Conservation (phyloP, 2,113 vertebrate species). For the Mobula hypostoma region DNA sequence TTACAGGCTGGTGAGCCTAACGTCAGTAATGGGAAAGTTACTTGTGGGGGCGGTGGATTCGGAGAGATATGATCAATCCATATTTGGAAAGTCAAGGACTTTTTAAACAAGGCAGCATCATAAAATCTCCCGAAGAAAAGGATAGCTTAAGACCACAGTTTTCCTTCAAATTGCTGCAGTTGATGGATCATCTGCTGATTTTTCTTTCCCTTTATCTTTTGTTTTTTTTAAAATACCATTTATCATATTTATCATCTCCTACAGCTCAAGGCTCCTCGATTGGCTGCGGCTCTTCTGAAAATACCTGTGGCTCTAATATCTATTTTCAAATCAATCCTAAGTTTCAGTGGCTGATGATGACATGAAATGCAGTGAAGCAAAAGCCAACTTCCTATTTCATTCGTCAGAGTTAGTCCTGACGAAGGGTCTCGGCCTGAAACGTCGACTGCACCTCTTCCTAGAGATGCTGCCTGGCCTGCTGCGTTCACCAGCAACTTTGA, state of each 20-base stretch:
- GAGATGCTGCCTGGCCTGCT: no score
- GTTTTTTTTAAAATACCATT: not conserved
- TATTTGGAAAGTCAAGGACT: no score
- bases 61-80: no score
- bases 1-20: no score
- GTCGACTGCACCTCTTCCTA: no score
- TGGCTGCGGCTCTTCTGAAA: not conserved
- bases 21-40: no score
- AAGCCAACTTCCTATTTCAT: not conserved
- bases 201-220: not conserved
- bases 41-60: no score
- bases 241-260: not conserved
- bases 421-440: no score
- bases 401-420: no score
- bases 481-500: no score
- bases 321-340: not conserved
- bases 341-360: not conserved
- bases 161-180: not conserved
- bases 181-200: not conserved
- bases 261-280: not conserved
- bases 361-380: not conserved
- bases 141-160: not conserved
- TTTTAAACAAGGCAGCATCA: not conserved
- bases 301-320: not conserved
- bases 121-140: not conserved